A percentile compares a stretch with the other conserved stretches of the same genome.
These are phyloP conservation scores for Thalassarche chlororhynchos DNA, from an alignment of 2,113 vertebrate genomes.

Conservation along the genomic window DNA sequence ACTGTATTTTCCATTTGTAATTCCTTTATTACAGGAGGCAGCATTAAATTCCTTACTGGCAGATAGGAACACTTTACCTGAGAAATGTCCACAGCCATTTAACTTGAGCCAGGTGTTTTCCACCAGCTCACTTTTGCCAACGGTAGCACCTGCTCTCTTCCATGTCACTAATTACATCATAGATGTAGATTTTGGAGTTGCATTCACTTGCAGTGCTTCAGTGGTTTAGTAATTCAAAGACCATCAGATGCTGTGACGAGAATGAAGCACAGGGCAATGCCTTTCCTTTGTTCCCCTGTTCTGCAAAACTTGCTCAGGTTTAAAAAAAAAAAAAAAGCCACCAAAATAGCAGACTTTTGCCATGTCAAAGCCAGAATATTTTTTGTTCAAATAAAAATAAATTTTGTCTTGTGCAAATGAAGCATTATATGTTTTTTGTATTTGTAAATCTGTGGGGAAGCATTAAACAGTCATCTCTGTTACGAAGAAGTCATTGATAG, in stretches of 20 bases:
- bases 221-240: slow-evolving; percentile 22
- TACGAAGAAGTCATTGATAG: not conserved
- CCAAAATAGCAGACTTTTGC: slow-evolving; percentile 59
- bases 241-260: slow-evolving; percentile 49
- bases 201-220: not conserved
- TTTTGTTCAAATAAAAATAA: slow-evolving; percentile 30
- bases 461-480: slow-evolving; percentile 66
- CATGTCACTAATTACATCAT: not conserved
- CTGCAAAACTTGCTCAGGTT: slow-evolving; percentile 62
- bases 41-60: not conserved
- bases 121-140: not conserved
- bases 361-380: slow-evolving; percentile 54
- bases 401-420: slow-evolving; percentile 38
- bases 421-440: slow-evolving; percentile 60
- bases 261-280: slow-evolving; percentile 29
- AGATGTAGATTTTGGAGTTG: not conserved
- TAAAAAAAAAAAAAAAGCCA: slow-evolving; percentile 13
- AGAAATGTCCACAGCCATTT: not conserved
- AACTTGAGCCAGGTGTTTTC: not conserved
- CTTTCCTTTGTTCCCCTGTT: slow-evolving; percentile 41
- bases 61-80: not conserved
- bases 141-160: not conserved
- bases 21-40: not conserved
- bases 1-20: not conserved
- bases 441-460: slow-evolving; percentile 58